Percentiles rank a stretch among this genome's conserved stretches.
These are phyloP conservation scores for Argya squamiceps DNA, from an alignment of 2,797 vertebrate genomes.

Conservation along the genomic window DNA sequence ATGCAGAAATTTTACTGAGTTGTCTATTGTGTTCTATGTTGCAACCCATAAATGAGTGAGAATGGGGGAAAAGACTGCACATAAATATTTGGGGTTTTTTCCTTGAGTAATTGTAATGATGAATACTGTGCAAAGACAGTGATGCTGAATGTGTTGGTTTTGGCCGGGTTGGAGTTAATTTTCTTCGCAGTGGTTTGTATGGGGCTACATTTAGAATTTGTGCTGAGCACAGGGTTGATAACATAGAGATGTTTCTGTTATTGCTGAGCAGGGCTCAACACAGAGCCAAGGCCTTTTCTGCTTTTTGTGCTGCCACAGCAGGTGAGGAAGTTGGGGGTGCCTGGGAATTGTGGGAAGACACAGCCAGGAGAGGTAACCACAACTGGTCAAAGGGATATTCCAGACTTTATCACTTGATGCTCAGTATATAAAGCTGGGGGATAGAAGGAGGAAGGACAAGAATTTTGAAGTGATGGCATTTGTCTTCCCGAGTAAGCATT, in stretches of 20 bases:
- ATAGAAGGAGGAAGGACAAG: background rate
- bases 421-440: too few relatives aligned
- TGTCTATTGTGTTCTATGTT: background rate
- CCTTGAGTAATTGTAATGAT: accelerated
- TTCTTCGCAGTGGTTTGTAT: background rate
- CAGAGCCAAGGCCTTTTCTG: background rate
- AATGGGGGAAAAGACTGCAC: accelerated
- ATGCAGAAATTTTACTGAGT: background rate
- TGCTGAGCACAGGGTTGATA: background rate
- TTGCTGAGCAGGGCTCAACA: background rate
- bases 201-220: background rate
- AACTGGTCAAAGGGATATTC: background rate
- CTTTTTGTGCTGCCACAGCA: accelerated
- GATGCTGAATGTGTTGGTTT: background rate
- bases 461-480: background rate
- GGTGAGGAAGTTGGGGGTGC: background rate
- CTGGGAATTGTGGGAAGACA: background rate
- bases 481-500: accelerated
- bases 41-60: background rate
- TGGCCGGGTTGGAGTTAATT: too few relatives aligned
- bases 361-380: background rate
- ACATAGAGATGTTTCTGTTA: background rate
- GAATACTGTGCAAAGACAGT: background rate
- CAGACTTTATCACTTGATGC: background rate
- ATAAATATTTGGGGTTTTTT: accelerated